A percentile compares a stretch with the other conserved stretches of the same genome.
phyloP scores from a whole-genome alignment of 2,797 vertebrate species.

The Neomorphus geoffroyi region DNA sequence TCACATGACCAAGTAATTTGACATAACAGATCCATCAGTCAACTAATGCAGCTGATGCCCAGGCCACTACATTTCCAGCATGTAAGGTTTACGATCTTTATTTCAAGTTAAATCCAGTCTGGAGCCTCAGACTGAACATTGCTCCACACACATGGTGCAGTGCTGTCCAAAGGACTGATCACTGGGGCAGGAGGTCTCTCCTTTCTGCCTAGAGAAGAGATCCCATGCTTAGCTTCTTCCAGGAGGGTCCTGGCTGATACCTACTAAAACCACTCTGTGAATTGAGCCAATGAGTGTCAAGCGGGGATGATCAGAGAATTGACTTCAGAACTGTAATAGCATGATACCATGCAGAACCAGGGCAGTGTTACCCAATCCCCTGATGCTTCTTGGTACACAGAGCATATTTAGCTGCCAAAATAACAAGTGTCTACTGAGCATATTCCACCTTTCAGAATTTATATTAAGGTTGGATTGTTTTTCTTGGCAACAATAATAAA shows the following conservation, averaged over 20 bases:
- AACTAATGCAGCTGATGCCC: background rate
- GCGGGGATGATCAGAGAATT: background rate
- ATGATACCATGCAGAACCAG: background rate
- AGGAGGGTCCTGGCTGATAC: background rate
- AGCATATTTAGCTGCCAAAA: background rate
- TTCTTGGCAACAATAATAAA: background rate
- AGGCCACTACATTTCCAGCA: background rate
- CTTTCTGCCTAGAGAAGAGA: background rate
- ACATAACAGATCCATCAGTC: background rate
- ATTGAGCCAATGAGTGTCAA: background rate
- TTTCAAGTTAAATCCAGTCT: background rate
- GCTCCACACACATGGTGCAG: fast-evolving
- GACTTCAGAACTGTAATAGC: background rate
- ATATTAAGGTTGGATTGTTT: background rate
- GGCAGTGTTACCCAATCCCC: background rate
- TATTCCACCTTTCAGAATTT: background rate
- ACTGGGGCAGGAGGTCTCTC: background rate
- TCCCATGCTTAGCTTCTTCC: background rate
- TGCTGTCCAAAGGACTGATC: background rate
- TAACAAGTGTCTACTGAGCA: background rate
- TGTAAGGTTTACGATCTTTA: background rate
- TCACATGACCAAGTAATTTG: background rate
- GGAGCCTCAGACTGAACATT: background rate
- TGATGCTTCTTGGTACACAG: background rate
- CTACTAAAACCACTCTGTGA: background rate